Evolutionary conservation across 2,113 vertebrate species (phyloP).

Genomic region (Chionis minor): DNA sequence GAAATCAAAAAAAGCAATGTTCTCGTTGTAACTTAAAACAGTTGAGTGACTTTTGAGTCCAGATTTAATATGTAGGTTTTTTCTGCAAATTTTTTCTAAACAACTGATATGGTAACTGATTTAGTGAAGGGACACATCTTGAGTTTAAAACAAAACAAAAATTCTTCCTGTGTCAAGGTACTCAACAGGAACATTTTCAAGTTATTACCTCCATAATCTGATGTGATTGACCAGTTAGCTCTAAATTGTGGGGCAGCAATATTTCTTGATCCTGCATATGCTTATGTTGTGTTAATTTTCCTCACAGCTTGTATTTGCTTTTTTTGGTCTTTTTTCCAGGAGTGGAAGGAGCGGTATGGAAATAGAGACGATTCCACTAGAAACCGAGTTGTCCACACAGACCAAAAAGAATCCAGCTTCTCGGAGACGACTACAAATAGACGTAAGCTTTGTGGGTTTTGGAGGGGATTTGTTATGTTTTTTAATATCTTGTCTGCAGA

Average conservation of each 20-base stretch:
- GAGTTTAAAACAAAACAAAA: not conserved
- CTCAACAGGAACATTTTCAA: not conserved
- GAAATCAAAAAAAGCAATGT: not conserved
- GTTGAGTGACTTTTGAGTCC: not conserved
- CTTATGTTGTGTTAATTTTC: not conserved
- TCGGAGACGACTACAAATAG: constrained; percentile 75
- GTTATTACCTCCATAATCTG: not conserved
- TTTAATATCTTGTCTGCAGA: not conserved
- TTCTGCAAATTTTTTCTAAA: not conserved
- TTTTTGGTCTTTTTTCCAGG: constrained; percentile 68
- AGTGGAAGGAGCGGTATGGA: constrained; percentile 89
- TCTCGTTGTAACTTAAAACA: accelerated
- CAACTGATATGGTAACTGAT: accelerated
- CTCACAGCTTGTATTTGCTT: not conserved
- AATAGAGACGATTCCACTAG: constrained; percentile 83
- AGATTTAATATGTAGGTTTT: not conserved
- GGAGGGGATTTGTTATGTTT: not conserved
- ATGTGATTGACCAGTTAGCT: not conserved
- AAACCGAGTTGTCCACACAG: constrained; percentile 80
- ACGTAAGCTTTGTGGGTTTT: constrained; percentile 67
- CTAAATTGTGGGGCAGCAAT: not conserved
- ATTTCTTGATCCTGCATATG: not conserved
- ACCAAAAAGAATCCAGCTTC: constrained; percentile 83
- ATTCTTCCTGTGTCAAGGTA: not conserved
- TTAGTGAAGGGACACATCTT: not conserved